phyloP scores from a whole-genome alignment of 2,888 invertebrate genomes.

The Perizoma flavofasciatum region DNA sequence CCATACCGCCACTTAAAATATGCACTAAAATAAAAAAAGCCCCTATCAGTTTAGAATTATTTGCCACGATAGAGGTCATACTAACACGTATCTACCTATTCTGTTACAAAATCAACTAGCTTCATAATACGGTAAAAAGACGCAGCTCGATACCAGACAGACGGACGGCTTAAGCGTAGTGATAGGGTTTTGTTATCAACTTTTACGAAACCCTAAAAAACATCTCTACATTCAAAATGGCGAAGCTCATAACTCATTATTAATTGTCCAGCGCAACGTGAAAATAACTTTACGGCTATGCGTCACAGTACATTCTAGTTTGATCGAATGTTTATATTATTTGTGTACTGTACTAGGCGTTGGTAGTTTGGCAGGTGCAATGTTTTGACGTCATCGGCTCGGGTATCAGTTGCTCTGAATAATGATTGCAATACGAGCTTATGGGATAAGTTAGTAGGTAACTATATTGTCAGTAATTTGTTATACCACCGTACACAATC shows the following conservation, averaged over 20 bases:
- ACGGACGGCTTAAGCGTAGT: too few relatives aligned
- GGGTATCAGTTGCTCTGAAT: conserved; percentile 41
- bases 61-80: too few relatives aligned
- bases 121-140: too few relatives aligned
- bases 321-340: conserved; percentile 25
- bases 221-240: not conserved
- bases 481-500: not conserved
- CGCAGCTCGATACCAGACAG: too few relatives aligned
- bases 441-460: conserved; percentile 30
- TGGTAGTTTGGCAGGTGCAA: conserved; percentile 28
- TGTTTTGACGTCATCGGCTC: conserved; percentile 40
- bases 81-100: too few relatives aligned
- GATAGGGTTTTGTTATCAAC: too few relatives aligned
- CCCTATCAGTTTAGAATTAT: too few relatives aligned
- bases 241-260: not conserved
- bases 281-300: conserved; percentile 28
- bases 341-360: conserved; percentile 27
- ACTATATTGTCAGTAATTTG: conserved; percentile 10
- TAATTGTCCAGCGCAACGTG: conserved; percentile 2
- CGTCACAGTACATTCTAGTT: conserved; percentile 32
- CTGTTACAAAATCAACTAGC: too few relatives aligned
- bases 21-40: too few relatives aligned
- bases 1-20: too few relatives aligned
- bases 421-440: conserved; percentile 39
- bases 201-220: not conserved